Evolutionary conservation across 2,113 vertebrate genomes (phyloP).

Genomic region (Callorhinus ursinus): DNA sequence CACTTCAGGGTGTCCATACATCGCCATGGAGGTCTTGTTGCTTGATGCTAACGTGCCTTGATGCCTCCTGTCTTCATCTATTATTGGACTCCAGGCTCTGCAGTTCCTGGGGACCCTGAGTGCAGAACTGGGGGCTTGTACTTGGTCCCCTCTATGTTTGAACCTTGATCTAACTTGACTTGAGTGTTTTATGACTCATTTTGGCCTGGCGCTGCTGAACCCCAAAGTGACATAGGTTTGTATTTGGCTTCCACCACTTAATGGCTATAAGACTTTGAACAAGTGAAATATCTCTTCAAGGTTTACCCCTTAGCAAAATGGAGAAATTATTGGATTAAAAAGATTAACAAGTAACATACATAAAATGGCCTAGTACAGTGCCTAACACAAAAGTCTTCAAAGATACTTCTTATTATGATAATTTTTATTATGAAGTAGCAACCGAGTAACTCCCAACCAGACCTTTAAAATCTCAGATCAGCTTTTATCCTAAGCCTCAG

Average conservation of each 20-base stretch:
- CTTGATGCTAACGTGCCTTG: background rate
- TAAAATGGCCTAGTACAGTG: background rate
- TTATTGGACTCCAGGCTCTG: background rate
- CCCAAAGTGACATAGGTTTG: background rate
- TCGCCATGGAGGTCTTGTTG: background rate
- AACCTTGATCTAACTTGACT: background rate
- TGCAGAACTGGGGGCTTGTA: background rate
- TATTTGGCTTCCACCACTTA: background rate
- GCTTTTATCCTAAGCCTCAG: background rate
- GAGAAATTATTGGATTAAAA: background rate
- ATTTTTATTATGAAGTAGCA: background rate
- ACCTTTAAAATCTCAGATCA: background rate
- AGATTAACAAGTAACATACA: background rate
- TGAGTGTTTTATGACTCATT: background rate
- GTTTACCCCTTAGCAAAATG: background rate
- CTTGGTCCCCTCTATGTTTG: background rate
- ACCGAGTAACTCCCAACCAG: background rate
- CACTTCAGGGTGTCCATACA: fast-evolving
- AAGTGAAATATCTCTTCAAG: background rate
- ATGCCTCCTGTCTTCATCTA: background rate
- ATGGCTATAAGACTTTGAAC: background rate
- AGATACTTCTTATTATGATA: background rate
- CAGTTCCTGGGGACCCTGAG: background rate
- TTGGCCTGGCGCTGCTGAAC: background rate
- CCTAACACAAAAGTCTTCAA: background rate